These are phyloP conservation scores for Sula dactylatra DNA, from an alignment of 2,113 vertebrate genomes.

Conservation along the genomic window DNA sequence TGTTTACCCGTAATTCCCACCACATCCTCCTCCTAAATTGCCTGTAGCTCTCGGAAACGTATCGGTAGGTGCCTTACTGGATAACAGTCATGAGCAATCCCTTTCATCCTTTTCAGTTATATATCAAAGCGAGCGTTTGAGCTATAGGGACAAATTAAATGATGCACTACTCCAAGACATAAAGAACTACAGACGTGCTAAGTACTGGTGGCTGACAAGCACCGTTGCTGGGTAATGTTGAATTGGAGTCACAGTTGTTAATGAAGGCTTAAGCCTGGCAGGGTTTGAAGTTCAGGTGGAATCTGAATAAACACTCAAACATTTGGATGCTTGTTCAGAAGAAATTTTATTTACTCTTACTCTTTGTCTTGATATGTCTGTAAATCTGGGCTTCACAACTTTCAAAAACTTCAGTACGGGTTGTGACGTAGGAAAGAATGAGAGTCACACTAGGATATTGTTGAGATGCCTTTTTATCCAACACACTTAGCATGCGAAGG, in stretches of 20 bases:
- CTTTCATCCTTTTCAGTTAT: conserved; percentile 20
- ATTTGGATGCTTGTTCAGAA: neutral
- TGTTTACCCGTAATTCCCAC: conserved; percentile 32
- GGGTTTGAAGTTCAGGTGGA: neutral
- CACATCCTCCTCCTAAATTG: neutral
- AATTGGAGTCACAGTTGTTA: neutral
- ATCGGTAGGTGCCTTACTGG: neutral
- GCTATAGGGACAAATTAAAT: conserved; percentile 19
- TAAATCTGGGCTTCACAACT: neutral
- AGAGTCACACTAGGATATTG: neutral
- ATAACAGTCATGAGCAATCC: neutral
- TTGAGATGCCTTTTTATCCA: neutral
- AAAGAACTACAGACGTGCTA: neutral
- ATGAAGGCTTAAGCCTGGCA: neutral
- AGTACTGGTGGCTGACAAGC: neutral
- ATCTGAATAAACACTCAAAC: neutral
- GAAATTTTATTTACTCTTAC: neutral
- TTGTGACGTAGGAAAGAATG: neutral
- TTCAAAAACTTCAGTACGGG: neutral
- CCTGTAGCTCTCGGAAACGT: neutral
- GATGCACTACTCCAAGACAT: neutral
- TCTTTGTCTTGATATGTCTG: neutral
- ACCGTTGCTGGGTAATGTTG: neutral
- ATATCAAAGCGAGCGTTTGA: neutral
- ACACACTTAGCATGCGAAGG: neutral